Percentiles rank a stretch among this genome's conserved stretches.
Conservation (phyloP, 2,113 vertebrate genomes). For the Corvus hawaiiensis region DNA sequence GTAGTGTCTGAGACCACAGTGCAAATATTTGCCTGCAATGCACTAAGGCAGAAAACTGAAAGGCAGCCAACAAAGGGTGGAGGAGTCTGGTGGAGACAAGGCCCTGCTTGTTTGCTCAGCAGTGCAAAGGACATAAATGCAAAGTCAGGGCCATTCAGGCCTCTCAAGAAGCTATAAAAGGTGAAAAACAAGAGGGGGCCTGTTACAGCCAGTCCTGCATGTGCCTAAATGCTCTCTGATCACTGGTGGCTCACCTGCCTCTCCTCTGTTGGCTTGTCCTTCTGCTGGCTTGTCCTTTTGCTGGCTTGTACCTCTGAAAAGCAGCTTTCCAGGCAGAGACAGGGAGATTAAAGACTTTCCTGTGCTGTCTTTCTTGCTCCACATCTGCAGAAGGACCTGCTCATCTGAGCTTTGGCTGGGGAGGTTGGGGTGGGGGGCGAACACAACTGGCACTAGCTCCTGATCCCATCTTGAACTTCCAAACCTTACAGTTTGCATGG, state of each 20-base stretch:
- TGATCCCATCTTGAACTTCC: neutral
- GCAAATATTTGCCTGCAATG: conserved; percentile 67
- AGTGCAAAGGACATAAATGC: neutral
- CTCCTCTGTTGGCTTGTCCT: neutral
- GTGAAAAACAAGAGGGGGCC: neutral
- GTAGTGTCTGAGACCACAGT: conserved; percentile 66
- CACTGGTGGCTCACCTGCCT: neutral
- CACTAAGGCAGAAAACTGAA: conserved; percentile 55
- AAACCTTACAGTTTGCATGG: neutral
- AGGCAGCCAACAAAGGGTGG: conserved; percentile 48
- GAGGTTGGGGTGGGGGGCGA: accelerated
- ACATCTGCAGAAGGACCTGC: neutral
- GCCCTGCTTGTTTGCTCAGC: conserved; percentile 40
- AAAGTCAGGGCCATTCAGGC: neutral
- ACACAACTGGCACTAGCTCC: neutral
- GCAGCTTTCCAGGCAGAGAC: neutral
- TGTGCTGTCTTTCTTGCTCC: neutral
- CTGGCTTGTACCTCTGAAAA: neutral
- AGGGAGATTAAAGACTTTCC: neutral
- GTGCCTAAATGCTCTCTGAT: neutral
- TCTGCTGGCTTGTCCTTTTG: neutral
- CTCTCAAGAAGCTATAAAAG: neutral
- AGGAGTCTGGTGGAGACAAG: conserved; percentile 23
- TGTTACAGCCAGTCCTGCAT: neutral
- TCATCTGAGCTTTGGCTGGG: neutral